phyloP scores from a whole-genome alignment of 92 coral and sea anemone species.

The Parazoanthus swiftii region DNA sequence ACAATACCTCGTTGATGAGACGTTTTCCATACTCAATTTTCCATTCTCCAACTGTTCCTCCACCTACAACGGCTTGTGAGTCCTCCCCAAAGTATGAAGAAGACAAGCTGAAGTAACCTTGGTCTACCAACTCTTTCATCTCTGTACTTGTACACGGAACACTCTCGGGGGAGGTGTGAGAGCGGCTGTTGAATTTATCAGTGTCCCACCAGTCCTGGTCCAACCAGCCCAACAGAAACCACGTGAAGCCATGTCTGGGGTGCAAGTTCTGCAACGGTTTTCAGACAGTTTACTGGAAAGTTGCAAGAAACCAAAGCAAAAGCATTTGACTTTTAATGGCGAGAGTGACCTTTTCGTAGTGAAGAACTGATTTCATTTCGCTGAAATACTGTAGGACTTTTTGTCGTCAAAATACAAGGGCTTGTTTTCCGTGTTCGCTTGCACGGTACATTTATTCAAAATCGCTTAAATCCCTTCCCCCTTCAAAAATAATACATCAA shows the following conservation, averaged over 20 bases:
- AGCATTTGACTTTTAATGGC: too few species aligned
- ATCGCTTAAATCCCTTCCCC: too few species aligned
- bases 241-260: slow-evolving; percentile 66
- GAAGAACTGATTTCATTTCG: too few species aligned
- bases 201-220: slow-evolving; percentile 83
- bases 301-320: not conserved
- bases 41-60: slow-evolving; percentile 70
- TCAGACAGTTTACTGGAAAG: not conserved
- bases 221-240: slow-evolving; percentile 81
- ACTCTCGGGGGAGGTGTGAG: slow-evolving; percentile 60
- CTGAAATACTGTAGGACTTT: too few species aligned
- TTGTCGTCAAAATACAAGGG: too few species aligned
- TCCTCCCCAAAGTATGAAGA: slow-evolving; percentile 70
- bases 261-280: slow-evolving; percentile 50
- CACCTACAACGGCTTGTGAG: slow-evolving; percentile 53
- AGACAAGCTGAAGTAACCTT: slow-evolving; percentile 73
- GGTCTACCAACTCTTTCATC: slow-evolving; percentile 64
- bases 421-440: too few species aligned
- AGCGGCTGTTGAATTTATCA: slow-evolving; percentile 54
- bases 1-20: slow-evolving; percentile 48
- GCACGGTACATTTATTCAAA: too few species aligned
- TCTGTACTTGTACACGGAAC: slow-evolving; percentile 69
- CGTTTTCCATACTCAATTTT: slow-evolving; percentile 48
- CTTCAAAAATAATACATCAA: too few species aligned
- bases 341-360: too few species aligned